phyloP scores from a whole-genome alignment of 2,113 vertebrate genomes.

The Phaethornis superciliosus region DNA sequence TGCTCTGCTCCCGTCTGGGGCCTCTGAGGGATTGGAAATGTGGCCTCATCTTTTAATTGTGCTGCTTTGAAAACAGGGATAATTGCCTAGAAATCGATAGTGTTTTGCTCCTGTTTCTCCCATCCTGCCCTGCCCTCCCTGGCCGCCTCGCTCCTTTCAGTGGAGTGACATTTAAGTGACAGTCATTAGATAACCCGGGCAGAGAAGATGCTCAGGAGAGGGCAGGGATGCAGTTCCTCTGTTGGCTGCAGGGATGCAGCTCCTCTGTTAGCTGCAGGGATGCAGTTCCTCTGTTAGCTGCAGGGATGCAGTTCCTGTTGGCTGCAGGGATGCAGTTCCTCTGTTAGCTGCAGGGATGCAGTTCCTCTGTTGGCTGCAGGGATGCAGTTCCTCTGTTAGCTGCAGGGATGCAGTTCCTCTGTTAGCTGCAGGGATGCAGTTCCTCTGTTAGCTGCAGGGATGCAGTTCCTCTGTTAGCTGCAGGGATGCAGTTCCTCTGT shows the following conservation, averaged over 20 bases:
- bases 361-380: neutral
- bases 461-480: neutral
- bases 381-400: neutral
- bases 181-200: neutral
- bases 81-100: constrained; percentile 54
- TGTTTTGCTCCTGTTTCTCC: constrained; percentile 18
- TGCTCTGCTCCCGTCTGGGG: neutral
- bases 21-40: neutral
- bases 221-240: neutral
- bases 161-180: constrained; percentile 10
- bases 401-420: neutral
- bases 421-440: neutral
- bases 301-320: no score
- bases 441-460: neutral
- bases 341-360: neutral
- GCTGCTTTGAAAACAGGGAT: constrained; percentile 18
- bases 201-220: neutral
- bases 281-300: neutral
- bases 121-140: neutral
- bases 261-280: neutral
- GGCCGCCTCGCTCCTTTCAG: neutral
- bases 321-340: neutral
- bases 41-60: constrained; percentile 37
- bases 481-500: neutral
- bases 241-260: neutral